Percentiles rank a stretch among this genome's conserved stretches.
Evolutionary conservation across 2,888 invertebrate genomes (phyloP).

Genomic region (Cataglyphis livida): DNA sequence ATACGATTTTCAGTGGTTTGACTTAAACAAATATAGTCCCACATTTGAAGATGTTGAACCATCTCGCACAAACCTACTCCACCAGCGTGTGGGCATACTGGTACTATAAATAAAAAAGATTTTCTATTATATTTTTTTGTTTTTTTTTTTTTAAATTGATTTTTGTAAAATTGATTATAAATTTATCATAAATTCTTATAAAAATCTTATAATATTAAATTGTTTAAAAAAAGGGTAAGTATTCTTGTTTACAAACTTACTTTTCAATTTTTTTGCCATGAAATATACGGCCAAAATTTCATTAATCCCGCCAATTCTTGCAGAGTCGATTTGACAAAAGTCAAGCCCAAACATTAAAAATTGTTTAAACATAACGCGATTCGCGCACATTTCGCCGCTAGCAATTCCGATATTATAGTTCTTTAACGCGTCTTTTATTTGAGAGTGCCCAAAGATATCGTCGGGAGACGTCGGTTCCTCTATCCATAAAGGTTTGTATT

Average conservation of each 20-base stretch:
- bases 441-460: slow-evolving; percentile 94
- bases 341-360: slow-evolving; percentile 94
- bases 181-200: neutral
- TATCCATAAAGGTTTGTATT: slow-evolving; percentile 94
- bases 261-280: slow-evolving; percentile 94
- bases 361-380: slow-evolving; percentile 97
- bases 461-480: slow-evolving; percentile 98
- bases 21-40: slow-evolving; percentile 93
- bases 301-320: slow-evolving; percentile 95
- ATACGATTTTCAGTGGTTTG: slow-evolving; percentile 90
- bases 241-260: slow-evolving; percentile 85
- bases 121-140: neutral
- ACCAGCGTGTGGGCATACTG: slow-evolving; percentile 98
- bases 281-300: slow-evolving; percentile 95
- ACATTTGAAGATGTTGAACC: slow-evolving; percentile 96
- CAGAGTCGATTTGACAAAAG: slow-evolving; percentile 96
- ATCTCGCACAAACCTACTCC: slow-evolving; percentile 97
- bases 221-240: neutral
- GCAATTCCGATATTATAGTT: slow-evolving; percentile 94
- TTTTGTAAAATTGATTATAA: neutral
- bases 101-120: slow-evolving; percentile 88
- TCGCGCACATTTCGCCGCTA: slow-evolving; percentile 96
- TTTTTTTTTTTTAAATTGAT: neutral
- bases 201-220: neutral
- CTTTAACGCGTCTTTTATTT: slow-evolving; percentile 91